These are phyloP conservation scores for Drosophila lacicola DNA, from an alignment of 2,888 invertebrate genomes.

Conservation along the genomic window DNA sequence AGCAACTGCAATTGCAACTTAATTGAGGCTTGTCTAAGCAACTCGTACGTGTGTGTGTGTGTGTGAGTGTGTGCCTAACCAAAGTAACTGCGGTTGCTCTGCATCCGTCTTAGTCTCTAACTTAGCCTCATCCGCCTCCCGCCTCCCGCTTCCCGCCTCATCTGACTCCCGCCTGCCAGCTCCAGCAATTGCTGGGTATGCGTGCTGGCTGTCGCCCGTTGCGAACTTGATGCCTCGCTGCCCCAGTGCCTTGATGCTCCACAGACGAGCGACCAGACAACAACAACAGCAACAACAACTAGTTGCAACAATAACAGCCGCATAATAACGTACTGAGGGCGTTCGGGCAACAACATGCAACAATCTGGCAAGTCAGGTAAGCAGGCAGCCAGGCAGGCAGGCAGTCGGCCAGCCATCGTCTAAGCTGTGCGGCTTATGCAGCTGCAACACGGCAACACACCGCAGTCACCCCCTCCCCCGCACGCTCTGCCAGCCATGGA, in stretches of 20 bases:
- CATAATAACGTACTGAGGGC: conserved; percentile 79
- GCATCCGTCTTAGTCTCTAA: conserved; percentile 40
- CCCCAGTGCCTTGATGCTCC: conserved; percentile 83
- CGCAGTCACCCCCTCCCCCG: not conserved
- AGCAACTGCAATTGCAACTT: conserved; percentile 78
- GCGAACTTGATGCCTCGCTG: conserved; percentile 83
- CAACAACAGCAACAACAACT: conserved; percentile 46
- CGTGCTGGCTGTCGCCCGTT: conserved; percentile 63
- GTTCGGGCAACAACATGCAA: conserved; percentile 73
- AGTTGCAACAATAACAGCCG: conserved; percentile 52
- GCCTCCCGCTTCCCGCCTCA: not conserved
- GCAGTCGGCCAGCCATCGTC: conserved; percentile 41
- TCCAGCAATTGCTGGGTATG: conserved; percentile 33
- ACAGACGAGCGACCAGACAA: conserved; percentile 75
- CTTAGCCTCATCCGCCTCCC: conserved; percentile 1
- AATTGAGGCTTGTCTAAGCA: conserved; percentile 79
- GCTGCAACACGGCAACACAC: conserved; percentile 25
- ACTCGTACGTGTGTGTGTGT: conserved; percentile 14
- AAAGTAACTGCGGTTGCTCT: conserved; percentile 75
- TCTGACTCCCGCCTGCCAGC: not conserved
- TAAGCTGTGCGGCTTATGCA: conserved; percentile 47
- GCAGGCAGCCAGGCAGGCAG: conserved; percentile 29
- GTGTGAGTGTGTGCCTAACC: conserved; percentile 28
- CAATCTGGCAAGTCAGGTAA: conserved; percentile 39
- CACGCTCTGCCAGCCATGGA: conserved; percentile 46